Evolutionary conservation across 2,113 vertebrate species (phyloP).

Genomic region (Gulo gulo): DNA sequence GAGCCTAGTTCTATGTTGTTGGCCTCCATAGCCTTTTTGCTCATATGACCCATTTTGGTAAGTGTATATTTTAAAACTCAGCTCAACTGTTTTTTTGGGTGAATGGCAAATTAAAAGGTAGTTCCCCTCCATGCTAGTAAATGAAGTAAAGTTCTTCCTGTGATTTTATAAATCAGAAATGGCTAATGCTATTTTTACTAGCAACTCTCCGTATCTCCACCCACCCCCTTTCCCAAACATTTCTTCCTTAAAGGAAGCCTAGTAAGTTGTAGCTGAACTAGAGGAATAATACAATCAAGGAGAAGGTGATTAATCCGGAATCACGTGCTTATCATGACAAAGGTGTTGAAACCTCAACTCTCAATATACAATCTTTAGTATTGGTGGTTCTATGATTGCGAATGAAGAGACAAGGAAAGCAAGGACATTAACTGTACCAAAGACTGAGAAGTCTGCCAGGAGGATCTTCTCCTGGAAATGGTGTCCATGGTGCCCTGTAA

Average conservation of each 20-base stretch:
- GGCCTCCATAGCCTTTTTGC: not conserved
- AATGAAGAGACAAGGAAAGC: constrained; percentile 16
- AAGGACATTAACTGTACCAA: not conserved
- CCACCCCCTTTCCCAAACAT: not conserved
- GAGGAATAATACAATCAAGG: not conserved
- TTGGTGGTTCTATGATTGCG: not conserved
- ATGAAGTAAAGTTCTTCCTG: not conserved
- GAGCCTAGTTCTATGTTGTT: not conserved
- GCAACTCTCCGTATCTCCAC: not conserved
- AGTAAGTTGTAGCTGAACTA: not conserved
- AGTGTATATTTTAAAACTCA: not conserved
- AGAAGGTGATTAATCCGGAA: constrained; percentile 43
- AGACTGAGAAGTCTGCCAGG: not conserved
- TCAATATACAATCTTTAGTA: constrained; percentile 1
- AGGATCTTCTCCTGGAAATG: not conserved
- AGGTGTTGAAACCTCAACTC: constrained; percentile 3
- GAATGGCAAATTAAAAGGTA: not conserved
- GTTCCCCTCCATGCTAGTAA: not conserved
- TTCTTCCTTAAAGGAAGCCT: not conserved
- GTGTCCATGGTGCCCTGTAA: no score
- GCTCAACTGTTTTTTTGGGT: not conserved
- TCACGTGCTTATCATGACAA: constrained; percentile 47
- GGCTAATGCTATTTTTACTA: not conserved
- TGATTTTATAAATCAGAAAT: constrained; percentile 29
- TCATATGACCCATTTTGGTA: not conserved